Conservation (phyloP, 2,113 vertebrate genomes). For the Indri indri region DNA sequence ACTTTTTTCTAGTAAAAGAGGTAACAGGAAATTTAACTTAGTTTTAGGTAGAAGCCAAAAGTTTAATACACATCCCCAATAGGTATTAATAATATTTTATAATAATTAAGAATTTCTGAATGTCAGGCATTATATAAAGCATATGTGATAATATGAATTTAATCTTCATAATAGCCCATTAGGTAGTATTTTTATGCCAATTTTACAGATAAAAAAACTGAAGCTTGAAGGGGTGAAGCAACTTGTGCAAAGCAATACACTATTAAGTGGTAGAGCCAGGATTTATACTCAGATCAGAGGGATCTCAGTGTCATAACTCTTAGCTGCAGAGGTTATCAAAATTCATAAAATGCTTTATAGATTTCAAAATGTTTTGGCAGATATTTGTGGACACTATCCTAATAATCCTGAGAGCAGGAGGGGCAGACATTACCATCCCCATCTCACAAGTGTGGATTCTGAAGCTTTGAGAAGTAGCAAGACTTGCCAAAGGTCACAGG, state of each 20-base stretch:
- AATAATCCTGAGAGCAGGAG: neutral
- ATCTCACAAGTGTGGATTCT: neutral
- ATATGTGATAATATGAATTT: neutral
- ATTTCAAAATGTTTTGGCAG: neutral
- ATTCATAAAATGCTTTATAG: neutral
- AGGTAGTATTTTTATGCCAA: neutral
- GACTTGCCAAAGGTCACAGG: neutral
- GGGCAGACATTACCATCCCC: neutral
- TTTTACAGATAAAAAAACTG: neutral
- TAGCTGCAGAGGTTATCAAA: neutral
- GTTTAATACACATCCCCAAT: neutral
- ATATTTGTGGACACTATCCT: neutral
- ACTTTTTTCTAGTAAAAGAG: neutral
- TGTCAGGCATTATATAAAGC: neutral
- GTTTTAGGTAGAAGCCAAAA: neutral
- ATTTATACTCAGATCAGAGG: neutral
- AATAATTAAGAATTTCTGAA: neutral
- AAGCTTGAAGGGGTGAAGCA: neutral
- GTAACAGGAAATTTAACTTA: neutral
- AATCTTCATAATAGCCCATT: neutral
- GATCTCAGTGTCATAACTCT: neutral
- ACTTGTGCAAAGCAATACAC: neutral
- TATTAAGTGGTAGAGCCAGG: neutral
- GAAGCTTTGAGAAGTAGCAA: neutral
- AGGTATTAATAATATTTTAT: neutral